Conservation (phyloP, 2,888 invertebrate species). For the Rhimphoctona megacephalus region DNA sequence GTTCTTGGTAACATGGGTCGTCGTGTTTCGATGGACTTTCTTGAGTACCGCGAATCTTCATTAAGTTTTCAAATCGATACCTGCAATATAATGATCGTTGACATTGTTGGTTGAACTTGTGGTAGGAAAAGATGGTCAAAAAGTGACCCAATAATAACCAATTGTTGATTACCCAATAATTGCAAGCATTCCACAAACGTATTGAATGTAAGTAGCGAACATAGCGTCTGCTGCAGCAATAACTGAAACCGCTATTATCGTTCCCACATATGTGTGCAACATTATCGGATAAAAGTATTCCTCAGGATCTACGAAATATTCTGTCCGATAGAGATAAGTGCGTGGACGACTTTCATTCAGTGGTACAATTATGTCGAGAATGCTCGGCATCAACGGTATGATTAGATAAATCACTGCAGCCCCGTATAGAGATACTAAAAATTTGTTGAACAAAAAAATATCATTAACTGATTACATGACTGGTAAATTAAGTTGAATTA, state of each 20-base stretch:
- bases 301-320: conserved; percentile 47
- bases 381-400: conserved; percentile 30
- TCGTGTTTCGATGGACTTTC: neutral
- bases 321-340: conserved; percentile 30
- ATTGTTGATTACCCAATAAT: conserved; percentile 43
- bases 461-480: neutral
- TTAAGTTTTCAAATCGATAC: conserved; percentile 16
- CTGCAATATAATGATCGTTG: neutral
- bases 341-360: conserved; percentile 41
- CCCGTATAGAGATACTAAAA: neutral
- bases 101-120: neutral
- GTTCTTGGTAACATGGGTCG: neutral
- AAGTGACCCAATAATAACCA: neutral
- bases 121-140: neutral
- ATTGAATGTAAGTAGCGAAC: conserved; percentile 42
- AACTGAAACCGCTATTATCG: conserved; percentile 1
- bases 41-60: neutral
- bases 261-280: conserved; percentile 41
- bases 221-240: conserved; percentile 30
- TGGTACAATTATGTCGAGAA: conserved; percentile 38
- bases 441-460: neutral
- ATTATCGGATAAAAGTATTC: conserved; percentile 36
- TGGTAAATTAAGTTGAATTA: neutral
- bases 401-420: conserved; percentile 22
- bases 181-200: conserved; percentile 56